Percentiles rank a stretch among this genome's conserved stretches.
These are phyloP conservation scores for Limnephilus rhombicus DNA, from an alignment of 2,888 invertebrate species.

Conservation along the genomic window DNA sequence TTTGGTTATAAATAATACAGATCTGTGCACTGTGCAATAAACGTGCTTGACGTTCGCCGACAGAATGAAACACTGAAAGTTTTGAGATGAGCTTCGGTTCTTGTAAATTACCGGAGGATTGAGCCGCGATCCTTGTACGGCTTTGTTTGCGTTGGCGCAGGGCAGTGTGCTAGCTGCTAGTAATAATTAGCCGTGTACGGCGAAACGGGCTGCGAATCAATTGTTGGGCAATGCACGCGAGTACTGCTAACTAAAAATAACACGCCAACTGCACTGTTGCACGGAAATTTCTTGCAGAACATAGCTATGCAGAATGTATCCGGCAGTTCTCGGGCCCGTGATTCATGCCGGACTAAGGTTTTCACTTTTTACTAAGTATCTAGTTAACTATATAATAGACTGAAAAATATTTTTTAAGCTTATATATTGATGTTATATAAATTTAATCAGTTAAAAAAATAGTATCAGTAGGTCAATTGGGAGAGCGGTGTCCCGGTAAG, in stretches of 20 bases:
- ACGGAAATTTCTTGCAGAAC: not conserved
- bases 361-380: not conserved
- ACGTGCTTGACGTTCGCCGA: not conserved
- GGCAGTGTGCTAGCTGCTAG: not conserved
- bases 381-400: not conserved
- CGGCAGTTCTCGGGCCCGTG: not conserved
- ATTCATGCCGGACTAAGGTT: not conserved
- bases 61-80: not conserved
- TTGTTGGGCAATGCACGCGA: slow-evolving; percentile 32
- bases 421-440: too few species aligned
- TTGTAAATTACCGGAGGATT: not conserved
- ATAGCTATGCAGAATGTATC: not conserved
- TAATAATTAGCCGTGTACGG: slow-evolving; percentile 30
- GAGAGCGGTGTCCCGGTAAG: too few species aligned
- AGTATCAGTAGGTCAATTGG: too few species aligned
- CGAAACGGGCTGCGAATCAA: slow-evolving; percentile 23
- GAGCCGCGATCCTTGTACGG: not conserved
- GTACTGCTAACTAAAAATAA: slow-evolving; percentile 42
- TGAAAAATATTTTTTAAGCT: too few species aligned
- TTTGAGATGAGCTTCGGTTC: not conserved
- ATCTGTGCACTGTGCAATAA: not conserved
- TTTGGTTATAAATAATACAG: not conserved
- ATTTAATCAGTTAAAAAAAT: too few species aligned
- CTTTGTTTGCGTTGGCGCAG: not conserved
- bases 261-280: slow-evolving; percentile 31